Conservation (phyloP, 2,113 vertebrate genomes). For the Eulacestoma nigropectus region DNA sequence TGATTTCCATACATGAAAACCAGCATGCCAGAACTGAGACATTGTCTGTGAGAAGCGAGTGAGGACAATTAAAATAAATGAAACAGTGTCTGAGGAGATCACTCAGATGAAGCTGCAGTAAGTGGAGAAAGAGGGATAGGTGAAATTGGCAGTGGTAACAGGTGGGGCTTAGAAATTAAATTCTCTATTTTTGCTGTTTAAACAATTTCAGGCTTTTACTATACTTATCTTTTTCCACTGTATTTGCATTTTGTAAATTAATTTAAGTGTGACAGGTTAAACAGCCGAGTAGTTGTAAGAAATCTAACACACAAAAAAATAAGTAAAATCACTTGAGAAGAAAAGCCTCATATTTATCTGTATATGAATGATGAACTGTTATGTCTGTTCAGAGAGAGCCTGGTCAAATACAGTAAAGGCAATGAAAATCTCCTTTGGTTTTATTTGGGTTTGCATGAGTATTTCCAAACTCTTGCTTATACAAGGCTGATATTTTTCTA, state of each 20-base stretch:
- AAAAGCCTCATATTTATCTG: neutral
- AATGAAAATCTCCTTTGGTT: neutral
- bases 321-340: neutral
- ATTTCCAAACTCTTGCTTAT: neutral
- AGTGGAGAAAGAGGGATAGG: neutral
- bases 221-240: neutral
- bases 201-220: neutral
- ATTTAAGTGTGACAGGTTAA: neutral
- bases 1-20: neutral
- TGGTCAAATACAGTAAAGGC: neutral
- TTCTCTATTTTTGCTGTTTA: neutral
- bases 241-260: neutral
- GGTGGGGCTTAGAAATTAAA: neutral
- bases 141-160: neutral
- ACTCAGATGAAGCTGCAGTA: neutral
- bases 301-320: neutral
- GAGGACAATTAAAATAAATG: neutral
- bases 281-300: neutral
- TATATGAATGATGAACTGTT: neutral
- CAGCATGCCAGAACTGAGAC: neutral
- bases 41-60: neutral
- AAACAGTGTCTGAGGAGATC: neutral
- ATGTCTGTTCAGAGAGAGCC: neutral
- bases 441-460: neutral
- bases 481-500: neutral